Evolutionary conservation across 2,113 vertebrate genomes (phyloP).

Genomic region (Pycnonotus jocosus): DNA sequence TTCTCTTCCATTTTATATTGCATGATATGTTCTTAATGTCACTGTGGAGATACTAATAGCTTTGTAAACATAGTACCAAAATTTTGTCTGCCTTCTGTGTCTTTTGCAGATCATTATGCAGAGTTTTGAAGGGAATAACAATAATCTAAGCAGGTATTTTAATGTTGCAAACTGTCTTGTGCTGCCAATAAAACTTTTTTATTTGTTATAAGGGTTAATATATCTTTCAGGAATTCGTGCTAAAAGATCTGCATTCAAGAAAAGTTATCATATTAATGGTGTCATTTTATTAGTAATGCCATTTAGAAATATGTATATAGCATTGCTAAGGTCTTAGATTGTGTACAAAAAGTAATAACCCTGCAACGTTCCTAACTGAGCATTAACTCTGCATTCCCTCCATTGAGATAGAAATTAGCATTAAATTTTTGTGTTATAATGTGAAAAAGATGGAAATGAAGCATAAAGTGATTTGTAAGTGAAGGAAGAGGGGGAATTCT

Average conservation of each 20-base stretch:
- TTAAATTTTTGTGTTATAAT: not conserved
- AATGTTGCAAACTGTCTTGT: not conserved
- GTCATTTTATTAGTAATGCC: not conserved
- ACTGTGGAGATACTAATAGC: not conserved
- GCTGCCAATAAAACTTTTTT: not conserved
- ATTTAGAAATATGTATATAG: not conserved
- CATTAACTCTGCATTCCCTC: not conserved
- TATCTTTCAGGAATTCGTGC: not conserved
- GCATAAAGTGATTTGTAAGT: not conserved
- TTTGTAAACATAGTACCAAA: not conserved
- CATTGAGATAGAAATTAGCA: not conserved
- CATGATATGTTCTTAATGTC: not conserved
- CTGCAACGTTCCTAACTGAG: not conserved
- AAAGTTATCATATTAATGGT: not conserved
- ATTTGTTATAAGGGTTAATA: not conserved
- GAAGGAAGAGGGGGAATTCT: not conserved
- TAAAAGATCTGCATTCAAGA: not conserved
- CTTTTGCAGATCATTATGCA: not conserved
- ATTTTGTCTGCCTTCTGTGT: not conserved
- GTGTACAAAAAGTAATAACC: not conserved
- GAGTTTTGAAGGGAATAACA: not conserved
- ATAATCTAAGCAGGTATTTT: not conserved
- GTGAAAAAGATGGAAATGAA: conserved; percentile 2
- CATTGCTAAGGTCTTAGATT: not conserved
- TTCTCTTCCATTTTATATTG: not conserved